Base-by-base conservation (phyloP, 2,888 invertebrate genomes). In the Drosophila robusta region DNA sequence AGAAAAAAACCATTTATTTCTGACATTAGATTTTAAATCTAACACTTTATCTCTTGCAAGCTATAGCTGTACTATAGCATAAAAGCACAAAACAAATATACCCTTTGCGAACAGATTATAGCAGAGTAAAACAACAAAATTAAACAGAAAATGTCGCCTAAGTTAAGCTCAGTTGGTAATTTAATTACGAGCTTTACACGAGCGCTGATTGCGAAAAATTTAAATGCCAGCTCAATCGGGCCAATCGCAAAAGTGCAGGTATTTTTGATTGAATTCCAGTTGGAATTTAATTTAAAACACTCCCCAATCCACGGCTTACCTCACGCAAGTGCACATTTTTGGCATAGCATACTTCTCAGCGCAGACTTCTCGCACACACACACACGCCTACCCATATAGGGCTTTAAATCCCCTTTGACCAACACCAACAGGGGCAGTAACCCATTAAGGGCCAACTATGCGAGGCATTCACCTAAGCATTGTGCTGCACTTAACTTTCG, bases 281-380 rank as follows among this genome's bases (percentile, higher is more conserved):
- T 51, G 70, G 84, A 79, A 83, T 86, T 80, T 85, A 52, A 86
- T 78, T 80, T 78, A 52, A 80, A 80, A 65, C 45, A 49, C 46
- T 56, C 24, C 47, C 39, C 50, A 36, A 58, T 57, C 47, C 56
- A 58, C 55, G 36, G 44, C 32, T 58, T 11, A 44, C 38, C 41
- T 24, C 52, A 68, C 57, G 65, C 66, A 73, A 65, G 49, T 70
- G 51, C 60, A 85, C 57, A 81, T 81, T 85, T 84, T 79, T 81
- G 63, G 61, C 57, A 84, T 66, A 58, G 73, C 78, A 39, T 39
- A 54, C 54, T 50, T 45, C 32, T 32, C 16, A 38, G 41, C 36
- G 42, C 24, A 67, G 32, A 34, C 38, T 32, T 24, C 32, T 34
- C 42, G 66, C 55, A 61, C 45, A 41, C 36, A 44, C 22, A 69